These are phyloP conservation scores for Dysidea cf. avara DNA, from an alignment of 37 sponge, comb jelly and placozoan species.

Conservation along the genomic window DNA sequence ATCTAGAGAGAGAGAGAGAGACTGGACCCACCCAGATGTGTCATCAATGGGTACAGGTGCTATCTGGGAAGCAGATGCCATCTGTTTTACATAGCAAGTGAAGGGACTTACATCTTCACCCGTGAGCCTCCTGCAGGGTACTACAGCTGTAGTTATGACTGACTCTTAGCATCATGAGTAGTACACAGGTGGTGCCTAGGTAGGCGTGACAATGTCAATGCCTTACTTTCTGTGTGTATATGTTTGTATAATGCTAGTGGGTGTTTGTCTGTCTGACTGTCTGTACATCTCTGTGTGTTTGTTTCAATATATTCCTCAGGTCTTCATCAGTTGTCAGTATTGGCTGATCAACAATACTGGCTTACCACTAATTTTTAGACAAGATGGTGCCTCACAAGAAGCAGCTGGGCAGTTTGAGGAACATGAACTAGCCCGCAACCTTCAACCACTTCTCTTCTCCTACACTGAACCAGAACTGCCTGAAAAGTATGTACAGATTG, in stretches of 20 bases:
- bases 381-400: conserved; percentile 55
- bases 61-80: too few species aligned
- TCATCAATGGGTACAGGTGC: too few species aligned
- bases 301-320: conserved; percentile 23
- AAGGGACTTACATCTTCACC: too few species aligned
- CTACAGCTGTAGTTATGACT: too few species aligned
- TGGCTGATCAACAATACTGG: conserved; percentile 88
- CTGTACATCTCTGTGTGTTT: not conserved
- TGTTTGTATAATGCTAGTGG: not conserved
- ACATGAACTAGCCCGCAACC: conserved; percentile 76
- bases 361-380: conserved; percentile 80
- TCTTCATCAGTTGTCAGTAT: conserved; percentile 69
- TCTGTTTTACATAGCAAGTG: too few species aligned
- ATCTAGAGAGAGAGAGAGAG: not conserved
- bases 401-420: conserved; percentile 81
- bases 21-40: too few species aligned
- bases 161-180: too few species aligned
- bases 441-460: conserved; percentile 83
- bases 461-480: conserved; percentile 62
- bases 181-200: too few species aligned
- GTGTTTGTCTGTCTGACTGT: conserved; percentile 1
- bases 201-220: not conserved
- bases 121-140: too few species aligned
- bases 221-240: not conserved
- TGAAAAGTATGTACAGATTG: conserved; percentile 37